Evolutionary conservation across 2,888 invertebrate species (phyloP).

Genomic region (Sisyra nigra): DNA sequence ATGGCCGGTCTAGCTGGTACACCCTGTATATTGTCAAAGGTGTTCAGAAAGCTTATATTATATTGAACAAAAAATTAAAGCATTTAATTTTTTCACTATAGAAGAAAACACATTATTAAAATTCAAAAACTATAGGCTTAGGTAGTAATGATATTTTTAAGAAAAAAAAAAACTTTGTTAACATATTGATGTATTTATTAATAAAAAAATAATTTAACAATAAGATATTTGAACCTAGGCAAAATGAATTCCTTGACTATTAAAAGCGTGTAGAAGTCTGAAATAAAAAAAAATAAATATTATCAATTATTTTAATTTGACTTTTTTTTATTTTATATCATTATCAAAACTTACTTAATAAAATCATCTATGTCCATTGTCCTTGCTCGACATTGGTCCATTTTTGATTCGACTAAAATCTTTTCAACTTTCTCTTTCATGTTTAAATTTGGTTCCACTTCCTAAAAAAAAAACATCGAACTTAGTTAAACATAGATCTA

Average conservation of each 20-base stretch:
- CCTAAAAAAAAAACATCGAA: slow-evolving; percentile 40
- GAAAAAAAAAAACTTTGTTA: too few species aligned
- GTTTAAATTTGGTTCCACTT: slow-evolving; percentile 58
- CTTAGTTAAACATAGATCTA: too few species aligned
- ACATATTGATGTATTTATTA: too few species aligned
- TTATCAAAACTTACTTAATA: slow-evolving; percentile 42
- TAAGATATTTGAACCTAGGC: slow-evolving; percentile 20
- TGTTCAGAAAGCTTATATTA: too few species aligned
- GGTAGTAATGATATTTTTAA: too few species aligned
- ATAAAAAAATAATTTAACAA: too few species aligned
- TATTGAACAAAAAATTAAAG: too few species aligned
- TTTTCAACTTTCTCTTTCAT: slow-evolving; percentile 66
- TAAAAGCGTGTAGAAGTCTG: slow-evolving; percentile 70
- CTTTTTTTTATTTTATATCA: slow-evolving; percentile 1
- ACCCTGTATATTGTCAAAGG: too few species aligned
- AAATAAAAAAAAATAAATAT: slow-evolving; percentile 19
- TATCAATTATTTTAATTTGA: slow-evolving; percentile 7
- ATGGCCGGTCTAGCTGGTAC: too few species aligned
- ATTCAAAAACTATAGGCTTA: too few species aligned
- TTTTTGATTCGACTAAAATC: slow-evolving; percentile 49
- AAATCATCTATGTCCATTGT: slow-evolving; percentile 97
- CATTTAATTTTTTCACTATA: too few species aligned
- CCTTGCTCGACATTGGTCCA: slow-evolving; percentile 68
- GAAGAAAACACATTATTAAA: too few species aligned
- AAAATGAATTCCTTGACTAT: slow-evolving; percentile 88